Evolutionary conservation across 2,888 invertebrate genomes (phyloP).

Genomic region (Pollenia griseotomentosa): DNA sequence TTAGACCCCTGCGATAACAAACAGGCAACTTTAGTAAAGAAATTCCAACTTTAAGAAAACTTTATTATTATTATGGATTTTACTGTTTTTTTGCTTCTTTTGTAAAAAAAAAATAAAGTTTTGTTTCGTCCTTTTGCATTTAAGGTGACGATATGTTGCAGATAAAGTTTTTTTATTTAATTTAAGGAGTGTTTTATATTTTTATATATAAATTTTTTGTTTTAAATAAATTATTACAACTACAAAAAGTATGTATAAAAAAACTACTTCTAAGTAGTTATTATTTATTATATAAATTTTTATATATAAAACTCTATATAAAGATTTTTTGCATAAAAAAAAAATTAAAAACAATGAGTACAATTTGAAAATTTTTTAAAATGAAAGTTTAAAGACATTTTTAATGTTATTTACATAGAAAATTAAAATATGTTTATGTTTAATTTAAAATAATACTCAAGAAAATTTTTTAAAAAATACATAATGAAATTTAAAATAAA

Average conservation of each 20-base stretch:
- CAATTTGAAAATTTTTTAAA: conserved; percentile 10
- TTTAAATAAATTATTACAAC: conserved; percentile 53
- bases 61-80: too few relatives aligned
- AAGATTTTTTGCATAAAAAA: conserved; percentile 27
- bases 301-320: conserved; percentile 46
- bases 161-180: conserved; percentile 29
- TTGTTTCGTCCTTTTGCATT: too few relatives aligned
- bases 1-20: too few relatives aligned
- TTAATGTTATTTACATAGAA: conserved; percentile 54
- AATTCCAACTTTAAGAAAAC: too few relatives aligned
- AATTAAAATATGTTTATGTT: conserved; percentile 39
- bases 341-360: conserved; percentile 32
- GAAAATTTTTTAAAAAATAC: conserved; percentile 35
- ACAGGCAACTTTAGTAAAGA: too few relatives aligned
- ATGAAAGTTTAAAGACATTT: conserved; percentile 25
- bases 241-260: conserved; percentile 45
- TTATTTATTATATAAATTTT: conserved; percentile 43
- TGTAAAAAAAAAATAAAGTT: too few relatives aligned
- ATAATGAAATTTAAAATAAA: conserved; percentile 13
- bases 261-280: conserved; percentile 42
- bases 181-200: not conserved
- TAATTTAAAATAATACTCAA: conserved; percentile 47
- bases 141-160: conserved; percentile 26
- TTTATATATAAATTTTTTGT: conserved; percentile 13
- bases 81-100: too few relatives aligned